Base-by-base conservation (phyloP, 92 coral and sea anemone species). In the Epizoanthus fatuus region DNA sequence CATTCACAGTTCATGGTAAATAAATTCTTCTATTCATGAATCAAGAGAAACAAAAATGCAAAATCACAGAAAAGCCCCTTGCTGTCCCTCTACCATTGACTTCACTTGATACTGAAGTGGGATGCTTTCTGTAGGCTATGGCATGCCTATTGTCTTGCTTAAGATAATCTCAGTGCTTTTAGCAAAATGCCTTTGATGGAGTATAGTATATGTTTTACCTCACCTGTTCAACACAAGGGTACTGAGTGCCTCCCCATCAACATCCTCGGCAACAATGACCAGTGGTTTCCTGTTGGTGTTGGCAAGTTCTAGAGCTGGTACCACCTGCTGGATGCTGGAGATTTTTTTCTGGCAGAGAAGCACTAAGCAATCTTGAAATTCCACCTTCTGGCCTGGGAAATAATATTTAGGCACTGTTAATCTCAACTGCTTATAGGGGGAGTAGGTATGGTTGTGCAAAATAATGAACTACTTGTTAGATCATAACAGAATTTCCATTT, bases 211-310 rank as follows among this genome's bases (percentile, higher is more conserved):
- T 45, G 35, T 5, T 7, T 38, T 3, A 10, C 42, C 67, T 81
- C 87, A 97, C 99, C 99, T 95, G 82, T 97, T 97, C 17, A 97
- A 86, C 20, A 97, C 99, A 52, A 97, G 94, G 32, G 99, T 97
- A 5, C 98, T 97, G 12, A 97, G 96, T 13, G 99, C 99, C 83
- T 97, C 99, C 15, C 99, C 99, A 77, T 97, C 99, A 66, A 97
- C 94, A 95, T 97, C 99, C 74, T 97, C 99, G 81, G 99, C 99
- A 79, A 97, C 88, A 74, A 97, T 93, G 65, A 97, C 92, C 40
- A 97, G 92, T 5, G 99, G 99, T 69, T 97, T 97, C 19, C 98
- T 91, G 83, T 94, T 91, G 2, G 90, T 84, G 69, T 95, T 97
- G 54, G 99, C 99, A 0, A 97, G 91, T 69, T 97, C 99, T 65